Evolutionary conservation across 2,797 vertebrate genomes (phyloP).

Genomic region (Florisuga fusca): DNA sequence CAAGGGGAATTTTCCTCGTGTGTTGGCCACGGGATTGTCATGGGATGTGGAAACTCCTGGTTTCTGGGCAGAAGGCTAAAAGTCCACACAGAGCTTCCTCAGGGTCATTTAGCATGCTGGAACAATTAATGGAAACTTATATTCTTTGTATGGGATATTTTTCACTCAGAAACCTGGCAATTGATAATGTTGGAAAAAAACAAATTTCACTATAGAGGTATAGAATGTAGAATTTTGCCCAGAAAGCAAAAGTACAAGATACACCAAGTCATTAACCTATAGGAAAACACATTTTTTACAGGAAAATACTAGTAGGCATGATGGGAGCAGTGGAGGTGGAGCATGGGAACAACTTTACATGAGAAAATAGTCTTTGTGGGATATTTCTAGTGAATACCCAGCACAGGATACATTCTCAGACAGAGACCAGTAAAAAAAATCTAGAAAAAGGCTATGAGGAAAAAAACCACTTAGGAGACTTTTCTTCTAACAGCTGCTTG

Average conservation of each 20-base stretch:
- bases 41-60: neutral
- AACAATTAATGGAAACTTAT: neutral
- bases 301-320: accelerated
- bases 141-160: neutral
- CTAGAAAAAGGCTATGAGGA: neutral
- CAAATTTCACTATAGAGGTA: too few relatives aligned
- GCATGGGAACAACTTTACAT: too few relatives aligned
- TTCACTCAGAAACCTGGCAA: neutral
- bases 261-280: accelerated
- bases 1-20: neutral
- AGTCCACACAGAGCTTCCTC: neutral
- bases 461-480: accelerated
- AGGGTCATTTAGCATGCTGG: neutral
- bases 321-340: accelerated
- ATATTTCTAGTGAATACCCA: neutral
- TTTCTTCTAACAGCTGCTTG: neutral
- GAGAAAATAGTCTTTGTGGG: too few relatives aligned
- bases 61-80: neutral
- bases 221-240: too few relatives aligned
- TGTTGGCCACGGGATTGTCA: neutral
- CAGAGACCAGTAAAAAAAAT: neutral
- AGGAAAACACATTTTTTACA: neutral
- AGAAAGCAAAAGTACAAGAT: neutral
- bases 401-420: accelerated
- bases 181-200: neutral